Percentiles rank a stretch among this genome's conserved stretches.
These are phyloP conservation scores for Cuculus canorus DNA, from an alignment of 2,797 vertebrate species.

Conservation along the genomic window DNA sequence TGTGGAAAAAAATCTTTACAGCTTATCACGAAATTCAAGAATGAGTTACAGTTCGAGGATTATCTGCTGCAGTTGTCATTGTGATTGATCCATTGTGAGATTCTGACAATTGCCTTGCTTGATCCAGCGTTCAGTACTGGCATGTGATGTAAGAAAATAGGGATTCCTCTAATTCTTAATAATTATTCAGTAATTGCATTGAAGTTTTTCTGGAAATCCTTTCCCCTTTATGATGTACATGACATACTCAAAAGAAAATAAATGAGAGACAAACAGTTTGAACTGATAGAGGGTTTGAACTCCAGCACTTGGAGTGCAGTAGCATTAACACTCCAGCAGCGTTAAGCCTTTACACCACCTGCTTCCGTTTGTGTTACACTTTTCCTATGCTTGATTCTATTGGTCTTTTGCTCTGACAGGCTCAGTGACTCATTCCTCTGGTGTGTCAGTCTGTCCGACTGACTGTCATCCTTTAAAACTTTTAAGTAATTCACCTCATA, in stretches of 20 bases:
- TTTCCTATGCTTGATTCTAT: slow-evolving; percentile 42
- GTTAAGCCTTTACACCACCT: slow-evolving; percentile 64
- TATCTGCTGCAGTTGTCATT: neutral
- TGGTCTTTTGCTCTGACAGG: slow-evolving; percentile 32
- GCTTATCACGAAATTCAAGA: neutral
- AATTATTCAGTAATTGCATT: neutral
- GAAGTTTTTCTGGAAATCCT: neutral
- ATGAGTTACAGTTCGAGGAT: neutral
- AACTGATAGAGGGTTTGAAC: slow-evolving; percentile 9
- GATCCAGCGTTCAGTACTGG: neutral
- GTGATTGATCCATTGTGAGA: neutral
- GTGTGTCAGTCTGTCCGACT: neutral
- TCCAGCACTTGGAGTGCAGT: neutral
- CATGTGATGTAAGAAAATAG: neutral
- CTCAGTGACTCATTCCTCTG: neutral
- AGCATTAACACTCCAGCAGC: slow-evolving; percentile 61
- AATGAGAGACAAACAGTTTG: neutral
- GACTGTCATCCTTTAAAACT: neutral
- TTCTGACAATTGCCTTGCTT: neutral
- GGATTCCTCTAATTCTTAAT: neutral
- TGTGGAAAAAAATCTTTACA: neutral
- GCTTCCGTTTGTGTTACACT: slow-evolving; percentile 48
- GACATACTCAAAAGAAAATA: neutral
- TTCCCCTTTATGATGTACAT: neutral
- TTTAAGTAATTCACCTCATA: neutral